A percentile compares a stretch with the other conserved stretches of the same genome.
Conservation (phyloP, 1,140 invertebrate genomes). For the Grapholita molesta region DNA sequence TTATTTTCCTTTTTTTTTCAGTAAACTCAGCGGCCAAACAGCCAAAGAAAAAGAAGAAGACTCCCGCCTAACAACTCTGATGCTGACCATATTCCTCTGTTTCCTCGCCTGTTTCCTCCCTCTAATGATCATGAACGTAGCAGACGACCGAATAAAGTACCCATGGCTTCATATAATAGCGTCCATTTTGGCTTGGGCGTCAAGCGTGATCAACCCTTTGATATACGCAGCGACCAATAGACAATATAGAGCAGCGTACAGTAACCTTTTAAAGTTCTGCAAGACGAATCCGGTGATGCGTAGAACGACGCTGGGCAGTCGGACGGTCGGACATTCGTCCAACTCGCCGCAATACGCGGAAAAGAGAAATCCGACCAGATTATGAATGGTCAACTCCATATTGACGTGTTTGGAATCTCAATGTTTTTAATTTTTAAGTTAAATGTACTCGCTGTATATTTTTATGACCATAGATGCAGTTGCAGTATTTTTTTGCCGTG, state of each 20-base stretch:
- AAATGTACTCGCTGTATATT: too few species aligned
- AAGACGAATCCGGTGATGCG: conserved; percentile 55
- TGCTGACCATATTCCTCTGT: conserved; percentile 91
- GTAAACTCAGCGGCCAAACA: conserved; percentile 72
- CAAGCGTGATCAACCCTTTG: conserved; percentile 91
- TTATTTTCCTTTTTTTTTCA: conserved; percentile 43
- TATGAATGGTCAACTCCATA: conserved; percentile 50
- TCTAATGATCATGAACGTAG: conserved; percentile 91
- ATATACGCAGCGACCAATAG: conserved; percentile 93
- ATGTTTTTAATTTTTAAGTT: not conserved
- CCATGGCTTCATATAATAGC: conserved; percentile 88
- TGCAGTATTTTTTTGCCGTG: too few species aligned
- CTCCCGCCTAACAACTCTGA: conserved; percentile 87
- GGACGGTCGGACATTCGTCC: conserved; percentile 67
- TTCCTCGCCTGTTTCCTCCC: conserved; percentile 92
- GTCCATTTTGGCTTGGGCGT: conserved; percentile 91
- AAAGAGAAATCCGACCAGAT: conserved; percentile 60
- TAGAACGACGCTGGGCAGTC: conserved; percentile 67
- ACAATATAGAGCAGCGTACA: conserved; percentile 88
- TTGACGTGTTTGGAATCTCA: conserved; percentile 13
- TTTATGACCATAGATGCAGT: too few species aligned
- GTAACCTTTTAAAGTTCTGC: conserved; percentile 80
- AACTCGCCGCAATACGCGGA: conserved; percentile 66
- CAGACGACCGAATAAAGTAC: conserved; percentile 85
- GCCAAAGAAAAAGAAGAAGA: conserved; percentile 83